Conservation (phyloP, 2,888 invertebrate genomes). For the Anthophora plumipes region DNA sequence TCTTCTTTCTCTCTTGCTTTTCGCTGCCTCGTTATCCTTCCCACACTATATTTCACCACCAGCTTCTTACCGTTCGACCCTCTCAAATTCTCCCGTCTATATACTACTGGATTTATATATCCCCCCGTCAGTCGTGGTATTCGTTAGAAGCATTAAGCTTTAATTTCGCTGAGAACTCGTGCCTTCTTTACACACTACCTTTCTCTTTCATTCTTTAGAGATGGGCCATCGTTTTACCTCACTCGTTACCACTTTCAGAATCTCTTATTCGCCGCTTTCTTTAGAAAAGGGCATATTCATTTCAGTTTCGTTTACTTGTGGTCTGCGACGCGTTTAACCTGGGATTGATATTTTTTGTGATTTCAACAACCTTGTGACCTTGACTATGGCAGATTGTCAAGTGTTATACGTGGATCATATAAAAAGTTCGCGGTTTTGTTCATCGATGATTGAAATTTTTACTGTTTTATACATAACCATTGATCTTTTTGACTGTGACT, state of each 20-base stretch:
- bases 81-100: slow-evolving; percentile 57
- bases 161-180: slow-evolving; percentile 59
- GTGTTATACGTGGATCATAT: too few relatives aligned
- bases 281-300: slow-evolving; percentile 17
- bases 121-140: slow-evolving; percentile 55
- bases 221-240: slow-evolving; percentile 2
- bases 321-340: background rate
- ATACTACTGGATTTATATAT: slow-evolving; percentile 62
- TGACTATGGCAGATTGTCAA: too few relatives aligned
- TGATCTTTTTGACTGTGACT: too few relatives aligned
- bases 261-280: slow-evolving; percentile 11
- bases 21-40: slow-evolving; percentile 66
- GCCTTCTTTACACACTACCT: slow-evolving; percentile 10
- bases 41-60: slow-evolving; percentile 40
- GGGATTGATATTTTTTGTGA: background rate
- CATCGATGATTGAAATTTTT: too few relatives aligned
- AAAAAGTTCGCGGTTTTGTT: too few relatives aligned
- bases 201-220: too few relatives aligned
- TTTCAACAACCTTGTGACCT: background rate
- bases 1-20: slow-evolving; percentile 39
- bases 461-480: too few relatives aligned
- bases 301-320: background rate
- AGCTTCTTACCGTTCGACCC: slow-evolving; percentile 51
- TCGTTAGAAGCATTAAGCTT: slow-evolving; percentile 65
- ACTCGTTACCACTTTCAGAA: slow-evolving; percentile 23